These are phyloP conservation scores for Edolisoma coerulescens DNA, from an alignment of 2,113 vertebrate genomes.

Conservation along the genomic window DNA sequence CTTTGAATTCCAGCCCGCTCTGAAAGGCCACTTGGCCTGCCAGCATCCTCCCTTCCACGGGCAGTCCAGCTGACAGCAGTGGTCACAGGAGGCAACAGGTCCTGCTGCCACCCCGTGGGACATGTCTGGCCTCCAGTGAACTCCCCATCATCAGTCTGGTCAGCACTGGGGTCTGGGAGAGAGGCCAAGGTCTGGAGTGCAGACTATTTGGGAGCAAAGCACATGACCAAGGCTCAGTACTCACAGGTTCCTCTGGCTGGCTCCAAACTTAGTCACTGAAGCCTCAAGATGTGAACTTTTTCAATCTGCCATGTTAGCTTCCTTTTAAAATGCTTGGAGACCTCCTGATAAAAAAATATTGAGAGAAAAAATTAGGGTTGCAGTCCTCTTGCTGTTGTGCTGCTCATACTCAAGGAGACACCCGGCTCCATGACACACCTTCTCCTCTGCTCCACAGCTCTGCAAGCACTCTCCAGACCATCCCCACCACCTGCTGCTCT, in stretches of 20 bases:
- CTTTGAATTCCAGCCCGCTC: not conserved
- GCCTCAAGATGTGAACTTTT: not conserved
- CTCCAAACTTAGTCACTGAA: not conserved
- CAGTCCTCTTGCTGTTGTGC: not conserved
- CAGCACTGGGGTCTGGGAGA: not conserved
- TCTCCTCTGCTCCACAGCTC: not conserved
- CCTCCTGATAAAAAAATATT: not conserved
- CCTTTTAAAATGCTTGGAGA: not conserved
- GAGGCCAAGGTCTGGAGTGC: not conserved
- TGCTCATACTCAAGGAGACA: not conserved
- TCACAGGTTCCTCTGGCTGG: not conserved
- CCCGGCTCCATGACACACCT: not conserved
- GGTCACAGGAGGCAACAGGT: not conserved
- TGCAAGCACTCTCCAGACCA: not conserved
- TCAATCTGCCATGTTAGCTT: not conserved
- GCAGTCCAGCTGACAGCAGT: not conserved
- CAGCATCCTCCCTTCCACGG: not conserved
- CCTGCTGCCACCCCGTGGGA: not conserved
- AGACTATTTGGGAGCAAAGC: not conserved
- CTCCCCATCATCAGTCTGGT: not conserved
- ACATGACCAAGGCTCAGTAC: rapidly evolving
- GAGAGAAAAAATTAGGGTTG: not conserved
- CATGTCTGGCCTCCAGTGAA: not conserved
- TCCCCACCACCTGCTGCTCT: not conserved
- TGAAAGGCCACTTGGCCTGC: not conserved